These are phyloP conservation scores for Malthinus flaveolus DNA, from an alignment of 2,888 invertebrate species.

Conservation along the genomic window DNA sequence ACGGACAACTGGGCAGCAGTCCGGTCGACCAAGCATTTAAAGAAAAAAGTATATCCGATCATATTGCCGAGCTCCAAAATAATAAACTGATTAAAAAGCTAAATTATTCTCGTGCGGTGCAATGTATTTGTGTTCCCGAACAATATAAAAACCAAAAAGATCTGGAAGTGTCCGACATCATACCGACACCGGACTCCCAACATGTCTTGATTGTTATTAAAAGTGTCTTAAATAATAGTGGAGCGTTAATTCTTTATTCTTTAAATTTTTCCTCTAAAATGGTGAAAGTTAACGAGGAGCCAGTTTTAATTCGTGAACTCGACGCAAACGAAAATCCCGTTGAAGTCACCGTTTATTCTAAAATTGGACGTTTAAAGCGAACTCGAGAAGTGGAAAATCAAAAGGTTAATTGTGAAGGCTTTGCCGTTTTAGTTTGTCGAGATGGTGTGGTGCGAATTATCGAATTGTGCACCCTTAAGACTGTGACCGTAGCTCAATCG, in stretches of 20 bases:
- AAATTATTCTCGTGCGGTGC: constrained; percentile 58
- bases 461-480: constrained; percentile 70
- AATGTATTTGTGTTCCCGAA: constrained; percentile 61
- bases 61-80: constrained; percentile 52
- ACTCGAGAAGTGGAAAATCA: constrained; percentile 21
- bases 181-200: constrained; percentile 70
- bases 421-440: constrained; percentile 73
- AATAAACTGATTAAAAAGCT: constrained; percentile 46
- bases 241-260: constrained; percentile 61
- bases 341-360: constrained; percentile 70
- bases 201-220: constrained; percentile 66
- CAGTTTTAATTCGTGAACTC: constrained; percentile 64
- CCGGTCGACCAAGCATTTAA: constrained; percentile 16
- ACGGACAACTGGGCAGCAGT: constrained; percentile 39
- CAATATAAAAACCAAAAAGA: constrained; percentile 57
- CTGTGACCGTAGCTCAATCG: constrained; percentile 68
- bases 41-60: constrained; percentile 52
- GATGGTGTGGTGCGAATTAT: constrained; percentile 77
- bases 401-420: constrained; percentile 55
- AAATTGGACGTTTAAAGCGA: constrained; percentile 46
- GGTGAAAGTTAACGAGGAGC: constrained; percentile 62
- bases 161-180: constrained; percentile 63
- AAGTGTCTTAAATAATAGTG: constrained; percentile 42
- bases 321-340: constrained; percentile 68
- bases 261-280: constrained; percentile 58